phyloP scores from a whole-genome alignment of 1,140 invertebrate species.

The Aphidius ervi region DNA sequence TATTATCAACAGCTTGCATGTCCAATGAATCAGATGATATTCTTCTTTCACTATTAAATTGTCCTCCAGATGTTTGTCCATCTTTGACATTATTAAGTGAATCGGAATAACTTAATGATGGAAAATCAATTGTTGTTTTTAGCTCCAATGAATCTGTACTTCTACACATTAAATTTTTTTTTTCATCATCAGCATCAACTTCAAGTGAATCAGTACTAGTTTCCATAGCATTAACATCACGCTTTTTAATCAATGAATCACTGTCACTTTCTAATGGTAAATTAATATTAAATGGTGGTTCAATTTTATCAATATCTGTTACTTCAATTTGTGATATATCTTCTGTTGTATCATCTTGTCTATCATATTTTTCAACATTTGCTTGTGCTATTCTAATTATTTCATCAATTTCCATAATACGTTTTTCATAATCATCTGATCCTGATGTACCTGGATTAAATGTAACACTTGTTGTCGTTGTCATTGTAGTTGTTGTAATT shows the following conservation, averaged over 20 bases:
- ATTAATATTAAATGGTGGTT: slow-evolving; percentile 4
- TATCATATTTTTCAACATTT: slow-evolving; percentile 64
- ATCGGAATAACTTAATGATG: slow-evolving; percentile 47
- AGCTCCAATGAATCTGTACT: slow-evolving; percentile 51
- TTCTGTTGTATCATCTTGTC: slow-evolving; percentile 53
- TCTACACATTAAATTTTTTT: slow-evolving; percentile 39
- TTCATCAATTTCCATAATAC: slow-evolving; percentile 71
- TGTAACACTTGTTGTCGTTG: slow-evolving; percentile 32
- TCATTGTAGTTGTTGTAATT: slow-evolving; percentile 55
- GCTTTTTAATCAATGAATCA: neutral
- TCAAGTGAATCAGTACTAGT: slow-evolving; percentile 64
- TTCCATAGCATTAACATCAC: slow-evolving; percentile 52
- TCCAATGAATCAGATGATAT: slow-evolving; percentile 51
- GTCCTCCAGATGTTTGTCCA: slow-evolving; percentile 36
- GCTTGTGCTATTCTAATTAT: slow-evolving; percentile 68
- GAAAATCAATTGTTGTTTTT: slow-evolving; percentile 48
- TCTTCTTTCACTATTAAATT: slow-evolving; percentile 37
- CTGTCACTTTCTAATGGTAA: slow-evolving; percentile 37
- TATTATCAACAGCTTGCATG: slow-evolving; percentile 39
- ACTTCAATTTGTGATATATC: slow-evolving; percentile 50
- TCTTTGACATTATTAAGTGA: slow-evolving; percentile 48
- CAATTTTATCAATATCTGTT: slow-evolving; percentile 38
- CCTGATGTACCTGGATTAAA: slow-evolving; percentile 58
- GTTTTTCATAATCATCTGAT: slow-evolving; percentile 65
- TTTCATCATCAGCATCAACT: slow-evolving; percentile 44